Percentiles rank a stretch among this genome's conserved stretches.
Evolutionary conservation across 1,140 invertebrate species (phyloP).

Genomic region (Leptonema lineaticorne): DNA sequence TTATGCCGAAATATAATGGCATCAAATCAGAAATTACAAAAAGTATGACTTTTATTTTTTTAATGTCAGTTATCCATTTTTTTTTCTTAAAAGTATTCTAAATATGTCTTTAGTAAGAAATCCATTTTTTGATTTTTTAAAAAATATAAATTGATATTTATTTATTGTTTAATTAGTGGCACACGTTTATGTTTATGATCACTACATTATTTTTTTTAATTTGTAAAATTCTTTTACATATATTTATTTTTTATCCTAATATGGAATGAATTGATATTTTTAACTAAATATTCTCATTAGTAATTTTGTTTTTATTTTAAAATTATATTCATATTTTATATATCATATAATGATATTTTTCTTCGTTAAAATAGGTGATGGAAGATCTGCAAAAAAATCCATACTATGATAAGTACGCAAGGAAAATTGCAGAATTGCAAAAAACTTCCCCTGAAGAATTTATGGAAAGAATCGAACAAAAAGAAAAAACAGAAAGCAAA

Average conservation of each 20-base stretch:
- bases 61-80: too few relatives aligned
- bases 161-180: too few relatives aligned
- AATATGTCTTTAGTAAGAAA: background rate
- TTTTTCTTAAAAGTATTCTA: background rate
- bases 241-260: too few relatives aligned
- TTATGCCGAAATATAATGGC: constrained; percentile 53
- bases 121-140: background rate
- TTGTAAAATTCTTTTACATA: too few relatives aligned
- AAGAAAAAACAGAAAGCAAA: constrained; percentile 55
- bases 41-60: background rate
- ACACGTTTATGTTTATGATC: background rate
- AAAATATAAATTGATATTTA: background rate
- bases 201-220: too few relatives aligned
- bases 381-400: constrained; percentile 74
- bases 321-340: too few relatives aligned
- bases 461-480: constrained; percentile 63
- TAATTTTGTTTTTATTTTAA: too few relatives aligned
- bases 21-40: constrained; percentile 54
- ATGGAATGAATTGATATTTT: too few relatives aligned
- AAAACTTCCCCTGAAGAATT: constrained; percentile 76
- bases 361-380: constrained; percentile 50
- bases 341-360: background rate
- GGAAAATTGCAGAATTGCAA: constrained; percentile 73
- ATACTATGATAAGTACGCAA: constrained; percentile 79
- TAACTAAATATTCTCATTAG: too few relatives aligned